These are phyloP conservation scores for Acanthurus lineatus DNA, from an alignment of 2,797 vertebrate species.

Conservation along the genomic window DNA sequence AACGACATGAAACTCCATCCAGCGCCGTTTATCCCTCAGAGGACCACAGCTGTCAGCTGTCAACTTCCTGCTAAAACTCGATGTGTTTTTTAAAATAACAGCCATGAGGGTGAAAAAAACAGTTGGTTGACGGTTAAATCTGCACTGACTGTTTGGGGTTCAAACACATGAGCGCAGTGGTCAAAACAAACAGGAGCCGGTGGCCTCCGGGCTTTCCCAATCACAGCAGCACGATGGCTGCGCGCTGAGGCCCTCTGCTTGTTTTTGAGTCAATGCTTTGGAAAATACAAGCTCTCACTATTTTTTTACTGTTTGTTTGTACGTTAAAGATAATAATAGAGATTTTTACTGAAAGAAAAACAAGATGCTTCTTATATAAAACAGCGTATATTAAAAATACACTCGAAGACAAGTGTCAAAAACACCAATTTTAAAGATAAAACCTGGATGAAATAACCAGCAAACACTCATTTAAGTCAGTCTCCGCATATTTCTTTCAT, in stretches of 20 bases:
- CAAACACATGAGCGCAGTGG: slow-evolving; percentile 75
- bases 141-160: slow-evolving; percentile 75
- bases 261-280: neutral
- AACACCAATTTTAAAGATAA: neutral
- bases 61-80: slow-evolving; percentile 32
- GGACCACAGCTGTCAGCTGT: slow-evolving; percentile 46
- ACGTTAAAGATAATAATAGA: neutral
- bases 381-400: neutral
- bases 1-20: neutral
- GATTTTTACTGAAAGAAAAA: neutral
- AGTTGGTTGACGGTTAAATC: slow-evolving; percentile 73
- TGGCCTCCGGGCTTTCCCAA: slow-evolving; percentile 56
- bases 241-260: neutral
- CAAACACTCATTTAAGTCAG: neutral
- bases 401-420: neutral
- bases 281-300: neutral
- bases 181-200: slow-evolving; percentile 75
- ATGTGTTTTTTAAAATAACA: slow-evolving; percentile 24
- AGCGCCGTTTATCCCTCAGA: neutral
- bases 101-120: slow-evolving; percentile 55
- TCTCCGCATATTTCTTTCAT: neutral
- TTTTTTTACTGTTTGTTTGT: neutral
- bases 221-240: slow-evolving; percentile 54
- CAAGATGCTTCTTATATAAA: neutral
- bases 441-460: neutral